Evolutionary conservation across 2,888 invertebrate genomes (phyloP), one percentile per base, ranked within the genome.

Genomic region (Drosophila barbarae): DNA sequence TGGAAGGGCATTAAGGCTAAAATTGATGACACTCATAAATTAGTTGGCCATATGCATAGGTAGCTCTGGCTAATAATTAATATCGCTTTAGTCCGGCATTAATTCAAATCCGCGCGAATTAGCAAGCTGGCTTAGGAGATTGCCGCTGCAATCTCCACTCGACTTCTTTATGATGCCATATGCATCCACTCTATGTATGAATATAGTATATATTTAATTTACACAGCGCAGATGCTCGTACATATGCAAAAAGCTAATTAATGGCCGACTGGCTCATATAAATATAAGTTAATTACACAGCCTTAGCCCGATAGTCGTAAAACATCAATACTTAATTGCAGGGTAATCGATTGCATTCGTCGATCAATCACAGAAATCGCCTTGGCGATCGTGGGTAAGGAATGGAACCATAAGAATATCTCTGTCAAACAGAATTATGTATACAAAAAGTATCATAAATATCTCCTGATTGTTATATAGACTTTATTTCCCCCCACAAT

Each of bases 11-110:
- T 55, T 46, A 46, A n/a, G 26, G 32, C 51, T 64, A n/a, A 50
- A 79, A 82, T 79, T 82, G 80, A 82, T 82, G 77, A 74, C 72
- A 74, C 77, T 72, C 77, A 74, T 82, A 82, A 77, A 79, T 67
- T 64, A 68, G 51, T 38, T 39, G 46, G 49, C 42, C 54, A 55
- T 65, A 42, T 38, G 32, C 21, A 21, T 39, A 13, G 2, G 1
- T 32, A 21, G 21, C 13, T 44, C 38, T 52, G 61, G 63, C 66
- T 65, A 53, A 74, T 66, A 64, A 72, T 69, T 72, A 61, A 67
- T 72, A 59, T 64, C 61, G 59, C 53, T 52, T 47, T 42, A 26
- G 26, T 15, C 42, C 26, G 15, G 5, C 42, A 26, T 72, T 51
- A 63, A 75, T 74, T 74, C 65, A 42, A 60, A 42, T 54, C 32